phyloP scores from a whole-genome alignment of 2,797 vertebrate species.

The Eulemur albifrons region DNA sequence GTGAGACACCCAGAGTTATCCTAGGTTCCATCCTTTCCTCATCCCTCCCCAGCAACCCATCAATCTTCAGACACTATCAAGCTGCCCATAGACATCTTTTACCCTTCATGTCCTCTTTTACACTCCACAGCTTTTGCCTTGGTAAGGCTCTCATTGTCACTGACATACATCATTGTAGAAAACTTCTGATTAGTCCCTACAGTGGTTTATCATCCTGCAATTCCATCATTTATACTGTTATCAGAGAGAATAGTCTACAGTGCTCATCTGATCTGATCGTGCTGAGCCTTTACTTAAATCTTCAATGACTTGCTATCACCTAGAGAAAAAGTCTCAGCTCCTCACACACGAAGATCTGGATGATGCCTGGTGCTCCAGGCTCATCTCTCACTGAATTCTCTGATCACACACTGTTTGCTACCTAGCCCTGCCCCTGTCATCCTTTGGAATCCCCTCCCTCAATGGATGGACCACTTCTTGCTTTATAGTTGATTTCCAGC shows the following conservation, averaged over 20 bases:
- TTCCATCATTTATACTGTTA: background rate
- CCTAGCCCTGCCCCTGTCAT: accelerated
- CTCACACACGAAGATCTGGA: background rate
- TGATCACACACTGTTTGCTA: background rate
- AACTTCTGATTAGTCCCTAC: background rate
- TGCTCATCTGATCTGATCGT: background rate
- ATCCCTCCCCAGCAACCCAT: background rate
- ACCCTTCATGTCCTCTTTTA: background rate
- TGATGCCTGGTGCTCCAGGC: background rate
- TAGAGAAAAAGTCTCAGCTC: background rate
- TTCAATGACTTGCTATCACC: background rate
- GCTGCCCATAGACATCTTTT: background rate
- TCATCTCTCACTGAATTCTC: background rate
- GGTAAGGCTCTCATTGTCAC: background rate
- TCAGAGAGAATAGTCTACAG: background rate
- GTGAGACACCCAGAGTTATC: background rate
- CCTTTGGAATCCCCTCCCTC: background rate
- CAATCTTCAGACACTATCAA: background rate
- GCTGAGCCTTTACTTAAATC: background rate
- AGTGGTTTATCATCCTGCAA: background rate
- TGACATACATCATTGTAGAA: background rate
- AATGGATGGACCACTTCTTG: background rate
- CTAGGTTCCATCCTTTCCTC: background rate
- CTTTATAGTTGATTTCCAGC: background rate
- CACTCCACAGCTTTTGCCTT: background rate